Percentiles rank a stretch among this genome's conserved stretches.
Conservation (phyloP, 1,140 invertebrate genomes). For the Pantala flavescens region DNA sequence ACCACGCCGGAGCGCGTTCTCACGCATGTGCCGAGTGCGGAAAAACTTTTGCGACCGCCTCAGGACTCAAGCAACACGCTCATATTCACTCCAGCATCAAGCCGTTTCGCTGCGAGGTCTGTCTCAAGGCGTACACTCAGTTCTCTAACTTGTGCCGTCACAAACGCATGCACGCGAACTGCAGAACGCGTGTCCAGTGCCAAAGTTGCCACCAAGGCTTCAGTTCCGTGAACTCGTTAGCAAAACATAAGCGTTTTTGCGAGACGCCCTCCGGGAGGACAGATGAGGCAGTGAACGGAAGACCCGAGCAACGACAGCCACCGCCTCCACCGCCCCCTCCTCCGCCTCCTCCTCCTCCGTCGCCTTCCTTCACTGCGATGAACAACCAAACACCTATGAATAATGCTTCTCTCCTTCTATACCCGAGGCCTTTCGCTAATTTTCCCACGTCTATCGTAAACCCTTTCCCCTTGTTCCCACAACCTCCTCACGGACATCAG, state of each 20-base stretch:
- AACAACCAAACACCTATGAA: conserved; percentile 14
- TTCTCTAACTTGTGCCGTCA: conserved; percentile 99
- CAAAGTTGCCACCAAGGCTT: conserved; percentile 86
- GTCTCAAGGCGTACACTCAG: conserved; percentile 93
- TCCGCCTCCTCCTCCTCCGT: conserved; percentile 20
- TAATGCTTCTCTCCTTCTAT: conserved; percentile 5
- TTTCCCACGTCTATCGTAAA: conserved; percentile 36
- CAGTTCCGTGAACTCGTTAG: conserved; percentile 70
- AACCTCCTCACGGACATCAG: conserved; percentile 35
- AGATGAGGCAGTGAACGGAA: conserved; percentile 27
- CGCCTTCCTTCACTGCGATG: conserved; percentile 12
- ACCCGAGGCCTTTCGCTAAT: conserved; percentile 11
- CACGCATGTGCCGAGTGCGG: conserved; percentile 96
- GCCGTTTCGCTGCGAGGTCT: conserved; percentile 92
- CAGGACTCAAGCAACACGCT: conserved; percentile 96
- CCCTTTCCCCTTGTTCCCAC: conserved; percentile 56
- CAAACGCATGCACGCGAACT: conserved; percentile 94
- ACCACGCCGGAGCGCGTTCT: conserved; percentile 83
- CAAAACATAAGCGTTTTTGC: conserved; percentile 77
- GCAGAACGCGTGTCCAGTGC: conserved; percentile 81
- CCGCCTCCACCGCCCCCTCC: neutral
- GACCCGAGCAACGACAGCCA: neutral
- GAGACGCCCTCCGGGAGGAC: conserved; percentile 42
- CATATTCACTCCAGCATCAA: conserved; percentile 98
- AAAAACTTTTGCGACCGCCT: conserved; percentile 95